phyloP scores from a whole-genome alignment of 1,140 invertebrate species.

The Diorhabda elongata region DNA sequence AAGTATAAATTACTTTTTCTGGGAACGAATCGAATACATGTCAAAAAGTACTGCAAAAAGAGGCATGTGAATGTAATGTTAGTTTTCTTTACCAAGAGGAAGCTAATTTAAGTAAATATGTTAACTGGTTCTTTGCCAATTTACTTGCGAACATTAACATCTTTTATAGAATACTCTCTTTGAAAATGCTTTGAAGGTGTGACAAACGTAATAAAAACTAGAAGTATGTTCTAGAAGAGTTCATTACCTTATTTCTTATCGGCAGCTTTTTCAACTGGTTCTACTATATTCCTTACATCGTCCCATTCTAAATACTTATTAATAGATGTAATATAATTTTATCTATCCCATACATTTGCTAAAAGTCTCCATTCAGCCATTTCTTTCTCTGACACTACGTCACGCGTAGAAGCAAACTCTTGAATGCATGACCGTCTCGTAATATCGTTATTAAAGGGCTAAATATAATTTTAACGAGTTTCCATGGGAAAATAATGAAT shows the following conservation, averaged over 20 bases:
- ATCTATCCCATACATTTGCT: conserved; percentile 9
- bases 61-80: no score
- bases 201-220: conserved; percentile 1
- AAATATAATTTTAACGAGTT: no score
- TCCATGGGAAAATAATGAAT: no score
- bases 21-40: no score
- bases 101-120: no score
- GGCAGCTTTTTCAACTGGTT: conserved; percentile 15
- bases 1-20: no score
- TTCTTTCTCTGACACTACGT: conserved; percentile 8
- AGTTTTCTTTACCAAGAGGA: no score
- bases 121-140: no score
- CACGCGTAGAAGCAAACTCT: conserved; percentile 5
- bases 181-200: not conserved
- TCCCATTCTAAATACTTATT: conserved; percentile 17
- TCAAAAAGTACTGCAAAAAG: no score
- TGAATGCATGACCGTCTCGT: not conserved
- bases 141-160: no score
- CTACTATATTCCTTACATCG: conserved; percentile 5
- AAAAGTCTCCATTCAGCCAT: conserved; percentile 11
- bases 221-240: not conserved
- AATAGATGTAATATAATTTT: conserved; percentile 16
- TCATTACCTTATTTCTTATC: conserved; percentile 7
- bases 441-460: not conserved
- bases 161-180: no score